These are phyloP conservation scores for Girardinus metallicus DNA, from an alignment of 2,797 vertebrate genomes.

Conservation along the genomic window DNA sequence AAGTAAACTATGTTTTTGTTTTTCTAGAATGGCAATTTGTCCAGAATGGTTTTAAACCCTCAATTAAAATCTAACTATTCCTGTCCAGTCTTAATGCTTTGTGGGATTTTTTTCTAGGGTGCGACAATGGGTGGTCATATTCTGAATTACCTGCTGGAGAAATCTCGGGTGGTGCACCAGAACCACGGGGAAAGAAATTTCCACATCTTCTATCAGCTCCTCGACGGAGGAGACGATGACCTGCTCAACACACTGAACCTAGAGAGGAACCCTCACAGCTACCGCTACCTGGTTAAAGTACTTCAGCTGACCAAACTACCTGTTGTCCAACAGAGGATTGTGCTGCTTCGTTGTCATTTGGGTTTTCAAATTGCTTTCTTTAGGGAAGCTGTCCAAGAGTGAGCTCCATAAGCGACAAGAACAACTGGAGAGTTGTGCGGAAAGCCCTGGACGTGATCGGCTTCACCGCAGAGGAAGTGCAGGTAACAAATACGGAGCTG, in stretches of 20 bases:
- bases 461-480: constrained; percentile 90
- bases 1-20: constrained; percentile 76
- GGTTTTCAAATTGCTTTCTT: constrained; percentile 11
- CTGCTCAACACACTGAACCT: constrained; percentile 86
- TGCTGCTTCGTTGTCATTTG: neutral
- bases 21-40: neutral
- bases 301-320: neutral
- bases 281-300: constrained; percentile 94
- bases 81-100: neutral
- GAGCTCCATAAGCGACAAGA: constrained; percentile 97
- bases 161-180: constrained; percentile 96
- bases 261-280: constrained; percentile 90
- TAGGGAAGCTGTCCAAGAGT: constrained; percentile 96
- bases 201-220: constrained; percentile 97
- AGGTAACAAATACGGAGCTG: constrained; percentile 78
- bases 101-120: constrained; percentile 77
- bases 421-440: constrained; percentile 91
- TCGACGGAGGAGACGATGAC: constrained; percentile 90
- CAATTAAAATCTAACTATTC: neutral
- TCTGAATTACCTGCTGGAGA: constrained; percentile 97
- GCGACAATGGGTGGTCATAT: constrained; percentile 95
- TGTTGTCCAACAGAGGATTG: constrained; percentile 1
- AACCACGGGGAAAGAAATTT: constrained; percentile 97
- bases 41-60: neutral
- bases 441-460: constrained; percentile 89